phyloP scores from a whole-genome alignment of 35 echinoderm and acorn worm genomes.

The Ptychodera flava region DNA sequence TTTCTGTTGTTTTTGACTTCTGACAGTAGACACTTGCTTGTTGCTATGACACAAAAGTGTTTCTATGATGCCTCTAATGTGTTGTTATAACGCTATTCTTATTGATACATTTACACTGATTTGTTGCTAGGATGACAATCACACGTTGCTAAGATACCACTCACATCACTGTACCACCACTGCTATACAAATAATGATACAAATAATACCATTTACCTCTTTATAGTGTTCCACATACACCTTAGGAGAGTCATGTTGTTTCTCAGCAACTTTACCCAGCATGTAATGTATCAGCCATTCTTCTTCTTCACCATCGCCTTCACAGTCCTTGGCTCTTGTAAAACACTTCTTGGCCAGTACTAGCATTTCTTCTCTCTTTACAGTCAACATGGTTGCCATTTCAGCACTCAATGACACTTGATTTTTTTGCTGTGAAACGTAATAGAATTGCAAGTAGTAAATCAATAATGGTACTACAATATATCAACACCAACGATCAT shows the following conservation, averaged over 20 bases:
- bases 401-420: slow-evolving; percentile 59
- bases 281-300: slow-evolving; percentile 99
- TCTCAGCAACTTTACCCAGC: slow-evolving; percentile 96
- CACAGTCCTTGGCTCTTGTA: slow-evolving; percentile 57
- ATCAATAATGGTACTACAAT: not conserved
- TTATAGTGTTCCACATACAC: slow-evolving; percentile 67
- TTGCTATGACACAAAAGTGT: too few relatives aligned
- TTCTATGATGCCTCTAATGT: too few relatives aligned
- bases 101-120: too few relatives aligned
- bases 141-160: too few relatives aligned
- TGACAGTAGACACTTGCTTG: too few relatives aligned
- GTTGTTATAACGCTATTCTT: too few relatives aligned
- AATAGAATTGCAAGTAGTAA: not conserved
- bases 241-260: slow-evolving; percentile 25
- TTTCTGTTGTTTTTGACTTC: too few relatives aligned
- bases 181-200: not conserved
- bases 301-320: slow-evolving; percentile 82
- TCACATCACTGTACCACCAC: too few relatives aligned
- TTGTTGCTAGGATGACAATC: too few relatives aligned
- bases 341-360: slow-evolving; percentile 67
- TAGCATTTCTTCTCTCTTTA: slow-evolving; percentile 66
- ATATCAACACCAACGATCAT: too few relatives aligned
- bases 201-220: slow-evolving; percentile 31
- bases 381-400: slow-evolving; percentile 28
- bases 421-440: slow-evolving; percentile 27